These are phyloP conservation scores for Irena cyanogastra DNA, from an alignment of 2,113 vertebrate species.

Conservation along the genomic window DNA sequence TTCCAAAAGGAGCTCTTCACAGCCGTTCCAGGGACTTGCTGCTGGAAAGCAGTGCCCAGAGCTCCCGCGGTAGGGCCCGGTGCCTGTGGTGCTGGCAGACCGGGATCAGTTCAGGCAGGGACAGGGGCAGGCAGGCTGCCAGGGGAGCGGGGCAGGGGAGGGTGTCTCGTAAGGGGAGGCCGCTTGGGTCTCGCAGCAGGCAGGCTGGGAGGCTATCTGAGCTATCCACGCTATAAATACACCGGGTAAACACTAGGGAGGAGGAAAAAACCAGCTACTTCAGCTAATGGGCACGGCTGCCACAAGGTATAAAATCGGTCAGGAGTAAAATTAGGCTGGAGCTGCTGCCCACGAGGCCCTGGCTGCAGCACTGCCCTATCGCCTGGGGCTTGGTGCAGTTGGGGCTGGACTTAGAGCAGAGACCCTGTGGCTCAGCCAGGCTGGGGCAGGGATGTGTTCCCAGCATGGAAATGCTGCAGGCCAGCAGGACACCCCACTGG, in stretches of 20 bases:
- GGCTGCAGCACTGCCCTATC: background rate
- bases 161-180: background rate
- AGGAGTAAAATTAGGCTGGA: conserved; percentile 26
- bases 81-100: background rate
- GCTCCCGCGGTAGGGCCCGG: fast-evolving
- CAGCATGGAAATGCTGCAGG: fast-evolving
- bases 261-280: background rate
- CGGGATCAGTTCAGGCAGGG: background rate
- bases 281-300: conserved; percentile 12
- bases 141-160: background rate
- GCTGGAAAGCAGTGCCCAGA: background rate
- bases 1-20: background rate
- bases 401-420: fast-evolving
- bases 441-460: background rate
- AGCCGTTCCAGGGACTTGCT: fast-evolving
- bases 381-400: background rate
- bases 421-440: fast-evolving
- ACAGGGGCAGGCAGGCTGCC: background rate
- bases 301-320: background rate
- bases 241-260: conserved; percentile 15
- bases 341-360: background rate
- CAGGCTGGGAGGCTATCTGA: background rate
- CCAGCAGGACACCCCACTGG: background rate
- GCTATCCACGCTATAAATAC: conserved; percentile 34
- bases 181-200: background rate